These are phyloP conservation scores for Zelleria hepariella DNA, from an alignment of 2,888 invertebrate genomes.

Conservation along the genomic window DNA sequence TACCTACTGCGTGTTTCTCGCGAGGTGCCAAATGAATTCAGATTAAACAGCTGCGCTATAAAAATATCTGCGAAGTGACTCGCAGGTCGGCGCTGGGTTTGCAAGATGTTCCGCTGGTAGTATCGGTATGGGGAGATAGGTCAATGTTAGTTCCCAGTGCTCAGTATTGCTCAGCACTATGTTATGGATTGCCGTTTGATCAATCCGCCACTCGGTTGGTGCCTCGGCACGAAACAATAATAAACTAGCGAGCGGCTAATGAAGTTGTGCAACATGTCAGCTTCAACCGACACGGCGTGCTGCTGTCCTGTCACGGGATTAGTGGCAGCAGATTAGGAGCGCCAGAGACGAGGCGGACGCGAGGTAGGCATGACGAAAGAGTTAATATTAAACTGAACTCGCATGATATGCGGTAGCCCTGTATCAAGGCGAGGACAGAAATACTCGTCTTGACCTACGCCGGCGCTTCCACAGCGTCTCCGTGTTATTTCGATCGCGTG, in stretches of 20 bases:
- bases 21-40: slow-evolving; percentile 38
- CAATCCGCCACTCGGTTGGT: background rate
- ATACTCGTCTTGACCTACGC: slow-evolving; percentile 66
- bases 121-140: slow-evolving; percentile 45
- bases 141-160: slow-evolving; percentile 56
- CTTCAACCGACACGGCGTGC: background rate
- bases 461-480: slow-evolving; percentile 35
- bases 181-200: background rate
- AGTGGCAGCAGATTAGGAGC: background rate
- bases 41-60: slow-evolving; percentile 49
- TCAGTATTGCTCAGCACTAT: background rate
- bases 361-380: slow-evolving; percentile 43
- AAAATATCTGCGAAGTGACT: slow-evolving; percentile 33
- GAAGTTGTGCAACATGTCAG: background rate
- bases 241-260: background rate
- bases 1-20: slow-evolving; percentile 11
- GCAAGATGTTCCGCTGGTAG: background rate
- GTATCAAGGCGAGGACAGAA: slow-evolving; percentile 67
- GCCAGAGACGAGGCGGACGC: slow-evolving; percentile 14
- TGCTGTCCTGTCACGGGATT: background rate
- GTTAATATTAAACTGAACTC: slow-evolving; percentile 58
- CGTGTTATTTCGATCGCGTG: slow-evolving; percentile 36
- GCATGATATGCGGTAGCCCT: slow-evolving; percentile 64
- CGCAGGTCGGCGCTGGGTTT: background rate
- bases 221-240: background rate